Base-by-base conservation (phyloP, 2,113 vertebrate genomes). In the Ciconia boyciana region DNA sequence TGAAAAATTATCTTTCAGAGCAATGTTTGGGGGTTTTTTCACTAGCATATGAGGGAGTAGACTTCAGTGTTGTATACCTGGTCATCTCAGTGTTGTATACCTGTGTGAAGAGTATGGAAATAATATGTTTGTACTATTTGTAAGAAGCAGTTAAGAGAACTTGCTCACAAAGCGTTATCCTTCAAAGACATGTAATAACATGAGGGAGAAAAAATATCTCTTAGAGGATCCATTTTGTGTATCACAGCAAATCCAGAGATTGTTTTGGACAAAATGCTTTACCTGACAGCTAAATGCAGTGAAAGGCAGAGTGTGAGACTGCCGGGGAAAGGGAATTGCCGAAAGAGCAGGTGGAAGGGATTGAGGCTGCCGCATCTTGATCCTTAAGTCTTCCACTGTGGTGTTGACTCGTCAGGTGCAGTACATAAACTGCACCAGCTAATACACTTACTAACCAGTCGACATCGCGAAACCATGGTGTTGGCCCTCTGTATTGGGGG, bases 401-500 rank as follows among this genome's bases (percentile, higher is more conserved):
- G 2, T 5, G 21, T 2, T 49, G 34, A 22, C 19, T 48, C 54
- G 44, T 6, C 44, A 12, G 29, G 22, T 2, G 3, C 11, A 5
- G 17, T 1, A 6, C 1, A 1, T 10, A 16, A 60, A 36, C 10
- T 11, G 21, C 83, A 28, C 32, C 52, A 9, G 29, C 26, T 32
- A 26, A 43, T 4, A 7, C 34, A 4, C 48, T 46, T 16, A 36
- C 20, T 13, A 22, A 57, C n/a, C 9, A 18, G 8, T 3, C 1
- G 10, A 32, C 31, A 4, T 2, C 1, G 1, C 21, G 16, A 32
- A 52, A 15, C 25, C 41, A 5, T 4, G 24, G 20, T 1, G 1
- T 5, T 16, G 28, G 28, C 24, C 12, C 25, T 70, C 12, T 25
- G 0, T 3, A 1, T 0, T 0, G 0, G 11, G 9, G 19, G 7